Conservation (phyloP, 1,140 invertebrate genomes). For the Drosophila teissieri region DNA sequence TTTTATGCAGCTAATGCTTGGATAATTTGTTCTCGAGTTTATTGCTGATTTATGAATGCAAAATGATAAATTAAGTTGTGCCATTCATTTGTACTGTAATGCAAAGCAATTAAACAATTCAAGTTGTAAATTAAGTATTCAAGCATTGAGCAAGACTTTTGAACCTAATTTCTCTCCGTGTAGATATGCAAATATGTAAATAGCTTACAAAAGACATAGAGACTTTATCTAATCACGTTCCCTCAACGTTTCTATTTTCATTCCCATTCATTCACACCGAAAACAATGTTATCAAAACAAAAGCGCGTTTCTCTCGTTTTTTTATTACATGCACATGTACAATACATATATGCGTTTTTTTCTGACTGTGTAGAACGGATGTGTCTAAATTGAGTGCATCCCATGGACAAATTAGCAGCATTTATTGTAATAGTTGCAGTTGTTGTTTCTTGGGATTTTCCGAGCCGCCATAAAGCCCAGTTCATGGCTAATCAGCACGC, state of each 20-base stretch:
- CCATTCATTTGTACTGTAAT: too few species aligned
- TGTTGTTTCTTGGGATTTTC: slow-evolving; percentile 28
- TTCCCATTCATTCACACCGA: slow-evolving; percentile 28
- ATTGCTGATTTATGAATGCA: neutral
- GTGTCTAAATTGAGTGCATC: slow-evolving; percentile 69
- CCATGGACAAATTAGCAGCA: slow-evolving; percentile 44
- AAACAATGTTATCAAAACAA: slow-evolving; percentile 43
- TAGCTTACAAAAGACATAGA: slow-evolving; percentile 31
- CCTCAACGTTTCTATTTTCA: slow-evolving; percentile 17
- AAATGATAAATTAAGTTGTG: neutral
- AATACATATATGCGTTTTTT: neutral
- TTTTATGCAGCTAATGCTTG: neutral
- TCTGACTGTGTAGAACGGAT: slow-evolving; percentile 49
- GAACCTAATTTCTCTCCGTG: neutral
- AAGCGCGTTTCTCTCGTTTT: slow-evolving; percentile 12
- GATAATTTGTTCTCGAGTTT: neutral
- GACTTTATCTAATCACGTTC: slow-evolving; percentile 46
- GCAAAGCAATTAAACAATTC: too few species aligned
- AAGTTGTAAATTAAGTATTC: too few species aligned
- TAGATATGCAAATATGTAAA: slow-evolving; percentile 23
- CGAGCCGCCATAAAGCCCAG: slow-evolving; percentile 26
- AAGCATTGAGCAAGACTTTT: too few species aligned
- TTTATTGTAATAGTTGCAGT: slow-evolving; percentile 24
- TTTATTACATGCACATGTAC: neutral
- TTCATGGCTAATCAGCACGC: slow-evolving; percentile 71